phyloP scores from a whole-genome alignment of 2,888 invertebrate species.

The Plebejus argus region DNA sequence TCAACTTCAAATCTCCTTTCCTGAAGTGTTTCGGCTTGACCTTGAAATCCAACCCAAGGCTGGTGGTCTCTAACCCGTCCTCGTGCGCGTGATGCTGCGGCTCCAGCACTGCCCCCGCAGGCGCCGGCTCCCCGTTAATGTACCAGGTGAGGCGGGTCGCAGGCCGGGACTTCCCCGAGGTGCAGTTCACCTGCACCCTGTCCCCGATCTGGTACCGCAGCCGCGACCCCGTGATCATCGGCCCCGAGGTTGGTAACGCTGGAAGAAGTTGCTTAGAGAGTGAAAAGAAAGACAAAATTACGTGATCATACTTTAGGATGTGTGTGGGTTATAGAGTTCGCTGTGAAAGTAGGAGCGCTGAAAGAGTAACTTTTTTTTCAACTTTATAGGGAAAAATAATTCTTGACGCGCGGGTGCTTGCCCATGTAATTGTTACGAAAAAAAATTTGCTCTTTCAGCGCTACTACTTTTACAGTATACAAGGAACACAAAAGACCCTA shows the following conservation, averaged over 20 bases:
- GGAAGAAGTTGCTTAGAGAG: constrained; percentile 48
- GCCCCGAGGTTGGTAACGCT: constrained; percentile 91
- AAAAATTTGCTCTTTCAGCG: too few species aligned
- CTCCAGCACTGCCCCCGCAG: constrained; percentile 71
- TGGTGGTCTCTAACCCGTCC: constrained; percentile 88
- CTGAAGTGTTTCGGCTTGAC: constrained; percentile 91
- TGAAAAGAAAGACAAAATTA: too few species aligned
- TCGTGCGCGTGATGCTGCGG: constrained; percentile 75
- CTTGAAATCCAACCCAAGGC: constrained; percentile 89
- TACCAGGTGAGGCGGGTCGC: constrained; percentile 92
- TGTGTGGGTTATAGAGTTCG: too few species aligned
- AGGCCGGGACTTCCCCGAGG: constrained; percentile 90
- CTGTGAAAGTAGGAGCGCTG: too few species aligned
- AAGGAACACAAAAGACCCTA: too few species aligned
- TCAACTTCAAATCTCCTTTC: constrained; percentile 92
- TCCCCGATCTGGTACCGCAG: constrained; percentile 92
- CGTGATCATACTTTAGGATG: too few species aligned
- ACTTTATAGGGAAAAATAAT: too few species aligned
- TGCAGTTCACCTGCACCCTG: constrained; percentile 91
- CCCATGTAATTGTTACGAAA: too few species aligned
- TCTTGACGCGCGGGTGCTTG: too few species aligned
- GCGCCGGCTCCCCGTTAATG: constrained; percentile 90
- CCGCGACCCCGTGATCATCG: constrained; percentile 89
- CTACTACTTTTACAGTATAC: too few species aligned
- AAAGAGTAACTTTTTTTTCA: too few species aligned